These are phyloP conservation scores for Malachius bipustulatus DNA, from an alignment of 2,888 invertebrate species.

Conservation along the genomic window DNA sequence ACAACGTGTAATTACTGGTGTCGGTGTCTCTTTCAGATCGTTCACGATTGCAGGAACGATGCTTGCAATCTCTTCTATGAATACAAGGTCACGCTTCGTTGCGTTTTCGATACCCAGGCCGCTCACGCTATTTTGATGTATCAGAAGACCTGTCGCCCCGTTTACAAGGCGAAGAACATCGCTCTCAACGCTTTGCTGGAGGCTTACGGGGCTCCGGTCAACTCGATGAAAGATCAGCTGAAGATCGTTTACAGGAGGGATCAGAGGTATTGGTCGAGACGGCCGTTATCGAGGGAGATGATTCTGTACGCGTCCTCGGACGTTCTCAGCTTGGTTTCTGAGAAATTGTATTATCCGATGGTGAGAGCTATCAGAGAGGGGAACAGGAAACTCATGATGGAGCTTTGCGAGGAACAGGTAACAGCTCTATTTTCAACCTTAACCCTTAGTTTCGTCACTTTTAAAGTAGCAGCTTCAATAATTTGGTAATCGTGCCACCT, in stretches of 20 bases:
- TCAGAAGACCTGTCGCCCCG: conserved; percentile 80
- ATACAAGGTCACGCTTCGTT: conserved; percentile 68
- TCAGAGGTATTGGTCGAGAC: conserved; percentile 74
- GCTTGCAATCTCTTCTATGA: conserved; percentile 78
- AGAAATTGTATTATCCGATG: conserved; percentile 67
- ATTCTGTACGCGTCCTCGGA: conserved; percentile 83
- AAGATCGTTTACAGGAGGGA: conserved; percentile 77
- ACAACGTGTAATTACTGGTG: conserved; percentile 4
- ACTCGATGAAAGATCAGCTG: conserved; percentile 83
- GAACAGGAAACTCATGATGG: conserved; percentile 60
- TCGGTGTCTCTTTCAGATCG: conserved; percentile 45
- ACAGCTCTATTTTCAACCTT: no score
- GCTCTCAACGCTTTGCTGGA: conserved; percentile 86
- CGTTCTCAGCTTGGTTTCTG: conserved; percentile 75
- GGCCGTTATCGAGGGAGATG: conserved; percentile 85
- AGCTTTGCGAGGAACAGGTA: conserved; percentile 76
- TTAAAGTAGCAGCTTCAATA: no score
- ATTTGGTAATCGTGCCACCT: no score
- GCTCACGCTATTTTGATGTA: conserved; percentile 86
- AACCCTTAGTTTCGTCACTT: no score
- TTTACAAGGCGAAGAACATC: conserved; percentile 89
- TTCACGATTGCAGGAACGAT: conserved; percentile 88
- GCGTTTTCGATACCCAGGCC: conserved; percentile 77
- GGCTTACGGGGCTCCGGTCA: conserved; percentile 74
- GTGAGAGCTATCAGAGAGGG: conserved; percentile 58